Conservation (phyloP, 2,113 vertebrate genomes). For the Catharus minimus region DNA sequence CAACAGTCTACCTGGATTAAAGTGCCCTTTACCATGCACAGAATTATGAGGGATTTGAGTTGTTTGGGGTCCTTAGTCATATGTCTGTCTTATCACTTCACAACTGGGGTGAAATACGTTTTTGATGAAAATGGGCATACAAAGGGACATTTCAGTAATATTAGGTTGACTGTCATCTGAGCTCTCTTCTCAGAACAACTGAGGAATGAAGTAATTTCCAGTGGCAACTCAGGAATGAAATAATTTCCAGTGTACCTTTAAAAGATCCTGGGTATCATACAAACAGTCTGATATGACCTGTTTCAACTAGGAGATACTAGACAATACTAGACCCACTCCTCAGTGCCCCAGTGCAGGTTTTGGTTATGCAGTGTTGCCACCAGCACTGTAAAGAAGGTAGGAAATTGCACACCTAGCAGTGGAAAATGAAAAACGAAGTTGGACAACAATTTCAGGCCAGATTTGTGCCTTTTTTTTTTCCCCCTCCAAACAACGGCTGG, state of each 20-base stretch:
- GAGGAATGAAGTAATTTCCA: neutral
- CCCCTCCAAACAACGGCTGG: neutral
- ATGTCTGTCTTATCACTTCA: neutral
- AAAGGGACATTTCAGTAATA: neutral
- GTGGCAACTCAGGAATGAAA: neutral
- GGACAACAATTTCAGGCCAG: neutral
- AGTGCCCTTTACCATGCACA: neutral
- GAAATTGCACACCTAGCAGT: neutral
- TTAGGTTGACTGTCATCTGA: neutral
- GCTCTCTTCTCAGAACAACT: neutral
- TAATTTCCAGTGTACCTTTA: neutral
- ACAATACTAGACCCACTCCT: neutral
- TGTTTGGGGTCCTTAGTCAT: neutral
- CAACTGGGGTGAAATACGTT: neutral
- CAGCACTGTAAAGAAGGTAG: neutral
- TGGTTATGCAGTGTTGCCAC: neutral
- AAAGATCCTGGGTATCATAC: neutral
- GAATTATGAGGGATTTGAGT: neutral
- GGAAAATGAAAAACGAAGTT: neutral
- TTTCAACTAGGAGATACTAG: neutral
- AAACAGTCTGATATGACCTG: neutral
- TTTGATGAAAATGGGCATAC: neutral
- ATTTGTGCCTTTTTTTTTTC: neutral
- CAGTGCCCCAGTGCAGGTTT: neutral
- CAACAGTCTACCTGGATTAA: neutral